These are phyloP conservation scores for Nerophis ophidion DNA, from an alignment of 2,113 vertebrate species.

Conservation along the genomic window DNA sequence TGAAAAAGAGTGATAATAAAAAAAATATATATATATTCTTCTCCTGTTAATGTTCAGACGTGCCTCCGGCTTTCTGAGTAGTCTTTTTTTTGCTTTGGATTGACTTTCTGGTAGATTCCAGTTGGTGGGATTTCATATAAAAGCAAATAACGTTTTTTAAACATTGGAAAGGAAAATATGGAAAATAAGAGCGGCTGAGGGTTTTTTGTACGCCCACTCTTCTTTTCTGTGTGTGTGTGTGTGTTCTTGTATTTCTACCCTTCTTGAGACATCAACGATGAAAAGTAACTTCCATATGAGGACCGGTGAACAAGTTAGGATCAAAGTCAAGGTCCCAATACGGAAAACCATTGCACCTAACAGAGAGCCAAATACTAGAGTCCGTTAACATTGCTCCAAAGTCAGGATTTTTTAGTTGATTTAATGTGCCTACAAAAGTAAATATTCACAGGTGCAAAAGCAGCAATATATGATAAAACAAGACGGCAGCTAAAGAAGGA, in stretches of 20 bases:
- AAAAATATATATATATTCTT: constrained; percentile 16
- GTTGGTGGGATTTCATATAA: constrained; percentile 51
- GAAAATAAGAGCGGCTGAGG: constrained; percentile 35
- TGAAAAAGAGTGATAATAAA: neutral
- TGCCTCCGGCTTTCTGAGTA: constrained; percentile 39
- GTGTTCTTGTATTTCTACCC: neutral
- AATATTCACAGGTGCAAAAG: too few relatives aligned
- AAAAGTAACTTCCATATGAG: too few relatives aligned
- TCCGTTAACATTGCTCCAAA: too few relatives aligned
- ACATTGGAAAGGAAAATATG: constrained; percentile 35
- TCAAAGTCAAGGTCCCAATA: too few relatives aligned
- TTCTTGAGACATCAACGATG: too few relatives aligned
- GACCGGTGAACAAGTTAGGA: too few relatives aligned
- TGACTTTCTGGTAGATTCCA: constrained; percentile 42
- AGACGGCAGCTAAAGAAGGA: too few relatives aligned
- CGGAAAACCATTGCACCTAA: too few relatives aligned
- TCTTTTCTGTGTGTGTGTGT: constrained; percentile 11
- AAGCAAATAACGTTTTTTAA: constrained; percentile 45
- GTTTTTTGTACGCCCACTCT: constrained; percentile 31
- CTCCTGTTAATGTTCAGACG: constrained; percentile 37
- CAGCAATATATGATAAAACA: too few relatives aligned
- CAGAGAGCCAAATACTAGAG: too few relatives aligned
- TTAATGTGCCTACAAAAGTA: too few relatives aligned
- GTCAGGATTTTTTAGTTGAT: too few relatives aligned
- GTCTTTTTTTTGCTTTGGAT: constrained; percentile 46